Evolutionary conservation across 1,140 invertebrate genomes (phyloP), one percentile per base, ranked within the genome.

Genomic region (Oryzaephilus surinamensis): DNA sequence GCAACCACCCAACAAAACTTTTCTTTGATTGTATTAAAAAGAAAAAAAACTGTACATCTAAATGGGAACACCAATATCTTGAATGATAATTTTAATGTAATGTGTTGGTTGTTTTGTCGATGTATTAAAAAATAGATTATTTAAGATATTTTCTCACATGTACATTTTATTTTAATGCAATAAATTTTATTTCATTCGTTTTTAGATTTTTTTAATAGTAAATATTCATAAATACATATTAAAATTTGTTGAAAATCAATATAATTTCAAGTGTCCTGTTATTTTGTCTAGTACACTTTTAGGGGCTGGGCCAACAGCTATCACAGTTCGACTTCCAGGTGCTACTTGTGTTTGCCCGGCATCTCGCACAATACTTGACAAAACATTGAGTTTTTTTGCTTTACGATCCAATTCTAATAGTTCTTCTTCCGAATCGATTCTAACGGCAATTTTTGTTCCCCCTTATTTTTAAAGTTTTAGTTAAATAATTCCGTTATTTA

Each of bases 321-420:
- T 66, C 12, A 95, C 91, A 46, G 92, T 97, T 49, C 74, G 73
- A 13, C 85, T 84, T 15, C 51, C 91, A 14, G 78, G 69, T 19
- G 77, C 76, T 46, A 96, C 79, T 67, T 97, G 88, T 14, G 93
- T 97, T 50, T 81, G 73, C 13, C 92, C 92, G 14, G 90, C 91
- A 71, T 97, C 92, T 45, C 73, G 65, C 48, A 96, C 79, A 6
- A 88, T 48, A 48, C 76, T 78, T 15, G 79, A 75, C 27, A 82
- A 67, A 3, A 96, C 56, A 33, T 81, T 79, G 28, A 71, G 46
- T 17, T 69, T 58, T 48, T 73, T 76, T 1, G 90, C 89, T 45
- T 76, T 65, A 31, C 72, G 69, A 27, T 72, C 66, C 42, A 91
- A 63, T 45, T 74, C 61, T 39, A 76, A 58, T 27, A 88, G 63